These are phyloP conservation scores for Caenorhabditis panamensis DNA, from an alignment of 2,888 invertebrate species.

Conservation along the genomic window DNA sequence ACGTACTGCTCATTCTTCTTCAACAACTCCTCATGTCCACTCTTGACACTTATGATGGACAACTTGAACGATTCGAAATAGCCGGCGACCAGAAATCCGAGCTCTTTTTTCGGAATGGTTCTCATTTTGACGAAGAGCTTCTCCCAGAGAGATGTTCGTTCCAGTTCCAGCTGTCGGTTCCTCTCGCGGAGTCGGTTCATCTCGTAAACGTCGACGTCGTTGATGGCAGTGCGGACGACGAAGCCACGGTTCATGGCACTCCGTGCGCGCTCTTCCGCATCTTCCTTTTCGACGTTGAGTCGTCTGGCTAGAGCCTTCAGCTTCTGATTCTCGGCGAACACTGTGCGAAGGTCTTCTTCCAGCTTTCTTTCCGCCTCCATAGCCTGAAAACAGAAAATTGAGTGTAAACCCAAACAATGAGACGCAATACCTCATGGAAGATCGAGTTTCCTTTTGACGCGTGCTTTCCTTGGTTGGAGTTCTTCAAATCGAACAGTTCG, in stretches of 20 bases:
- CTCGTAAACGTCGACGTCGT: conserved; percentile 36
- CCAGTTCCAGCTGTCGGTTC: conserved; percentile 31
- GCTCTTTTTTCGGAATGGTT: conserved; percentile 28
- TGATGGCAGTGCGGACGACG: conserved; percentile 23
- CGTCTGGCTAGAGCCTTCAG: conserved; percentile 24
- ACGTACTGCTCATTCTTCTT: conserved; percentile 38
- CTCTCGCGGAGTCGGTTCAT: conserved; percentile 23
- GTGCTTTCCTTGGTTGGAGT: conserved; percentile 23
- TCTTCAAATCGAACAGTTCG: conserved; percentile 47
- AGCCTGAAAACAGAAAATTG: conserved; percentile 21
- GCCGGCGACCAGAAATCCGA: conserved; percentile 26
- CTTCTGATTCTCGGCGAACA: conserved; percentile 27
- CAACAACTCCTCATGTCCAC: conserved; percentile 28
- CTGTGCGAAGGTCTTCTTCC: conserved; percentile 31
- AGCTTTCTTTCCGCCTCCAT: conserved; percentile 56
- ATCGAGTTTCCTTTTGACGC: conserved; percentile 43
- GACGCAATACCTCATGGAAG: conserved; percentile 42
- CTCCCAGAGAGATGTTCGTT: conserved; percentile 40
- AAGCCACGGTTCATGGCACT: conserved; percentile 18
- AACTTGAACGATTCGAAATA: conserved; percentile 50
- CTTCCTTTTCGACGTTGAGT: conserved; percentile 45
- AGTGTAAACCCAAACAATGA: background rate
- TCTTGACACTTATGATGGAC: conserved; percentile 26
- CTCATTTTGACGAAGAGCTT: conserved; percentile 35
- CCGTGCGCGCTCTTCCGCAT: conserved; percentile 41